Evolutionary conservation across 2,888 invertebrate genomes (phyloP).

Genomic region (Candidula unifasciata): DNA sequence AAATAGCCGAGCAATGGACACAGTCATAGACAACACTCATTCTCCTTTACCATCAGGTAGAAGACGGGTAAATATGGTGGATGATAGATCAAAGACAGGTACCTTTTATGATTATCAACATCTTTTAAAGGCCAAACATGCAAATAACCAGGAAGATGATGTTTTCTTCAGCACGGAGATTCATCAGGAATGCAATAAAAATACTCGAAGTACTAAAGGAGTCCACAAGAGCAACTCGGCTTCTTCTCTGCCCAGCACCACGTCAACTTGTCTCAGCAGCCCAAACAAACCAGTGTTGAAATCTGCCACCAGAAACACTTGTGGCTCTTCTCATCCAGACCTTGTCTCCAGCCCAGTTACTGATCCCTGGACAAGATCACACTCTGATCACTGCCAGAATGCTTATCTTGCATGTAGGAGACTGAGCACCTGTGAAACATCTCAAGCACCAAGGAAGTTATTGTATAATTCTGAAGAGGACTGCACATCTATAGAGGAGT

Average conservation of each 20-base stretch:
- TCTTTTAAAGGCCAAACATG: no score
- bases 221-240: background rate
- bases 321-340: background rate
- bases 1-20: background rate
- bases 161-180: no score
- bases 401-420: background rate
- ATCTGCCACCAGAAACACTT: background rate
- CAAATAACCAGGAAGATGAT: background rate
- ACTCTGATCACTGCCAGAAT: background rate
- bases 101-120: no score
- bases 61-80: no score
- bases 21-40: background rate
- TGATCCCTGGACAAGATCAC: background rate
- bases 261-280: background rate
- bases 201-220: background rate
- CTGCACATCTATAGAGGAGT: background rate
- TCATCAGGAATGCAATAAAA: background rate
- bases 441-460: conserved; percentile 1
- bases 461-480: conserved; percentile 22
- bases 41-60: no score
- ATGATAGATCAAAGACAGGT: no score
- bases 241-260: background rate
- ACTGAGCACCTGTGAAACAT: background rate
- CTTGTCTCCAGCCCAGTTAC: background rate
- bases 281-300: background rate